Evolutionary conservation across 1,140 invertebrate genomes (phyloP), one percentile per base, ranked within the genome.

Genomic region (Macrocentrus cingulum): DNA sequence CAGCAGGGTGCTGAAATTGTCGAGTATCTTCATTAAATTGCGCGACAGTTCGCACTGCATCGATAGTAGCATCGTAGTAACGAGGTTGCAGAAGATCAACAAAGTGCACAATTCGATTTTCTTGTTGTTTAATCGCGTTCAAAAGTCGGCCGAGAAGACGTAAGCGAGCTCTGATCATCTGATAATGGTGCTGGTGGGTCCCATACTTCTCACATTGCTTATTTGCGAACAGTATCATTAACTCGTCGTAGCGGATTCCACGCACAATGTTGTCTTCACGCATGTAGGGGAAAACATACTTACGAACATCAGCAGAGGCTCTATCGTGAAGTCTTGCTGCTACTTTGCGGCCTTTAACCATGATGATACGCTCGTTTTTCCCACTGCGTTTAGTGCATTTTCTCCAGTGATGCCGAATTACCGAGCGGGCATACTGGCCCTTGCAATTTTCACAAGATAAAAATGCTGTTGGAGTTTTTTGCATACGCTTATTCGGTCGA

Each of bases 161-260:
- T 23, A 56, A 9, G 19, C 55, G 29, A 4, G 46, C 18, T 37
- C 45, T n/a, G 2, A 48, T 37, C 19, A 46, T 36, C 29, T 56
- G 18, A 13, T 25, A 39, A 5, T 42, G 23, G 37, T 56, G 44
- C 20, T 39, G 29, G 29, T 37, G 29, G 1, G 52, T 44, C 13
- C 51, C 37, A 39, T 63, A 60, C 25, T 60, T 57, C 16, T 54
- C 34, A 18, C 62, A 63, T 34, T 52, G 41, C 44, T 57, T 56
- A 46, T 63, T 63, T 8, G 34, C 59, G 15, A 20, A 56, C 9
- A 56, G 1, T 11, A 64, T 62, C 2, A 64, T 8, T 7, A 66
- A 22, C 54, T 64, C 62, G 32, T 66, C 62, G 45, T 66, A 66
- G 19, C 56, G 58, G 3, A 66, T 60, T 1, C 37, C 15, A 20